Base-by-base conservation (phyloP, 2,797 vertebrate genomes). In the Enteromius radiatus region DNA sequence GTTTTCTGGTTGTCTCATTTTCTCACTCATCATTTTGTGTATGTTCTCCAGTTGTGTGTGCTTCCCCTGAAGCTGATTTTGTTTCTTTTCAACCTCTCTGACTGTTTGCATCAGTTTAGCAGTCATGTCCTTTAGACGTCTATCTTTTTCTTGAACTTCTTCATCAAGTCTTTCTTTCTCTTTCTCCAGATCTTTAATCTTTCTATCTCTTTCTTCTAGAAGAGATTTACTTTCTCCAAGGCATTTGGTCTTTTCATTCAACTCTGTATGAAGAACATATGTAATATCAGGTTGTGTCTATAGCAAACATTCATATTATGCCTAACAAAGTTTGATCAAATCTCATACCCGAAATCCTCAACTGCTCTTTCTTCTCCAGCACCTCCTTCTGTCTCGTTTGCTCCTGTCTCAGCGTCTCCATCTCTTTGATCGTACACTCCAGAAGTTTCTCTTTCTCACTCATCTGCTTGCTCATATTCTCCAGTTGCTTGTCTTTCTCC, bases 111-210 rank as follows among this genome's bases (percentile, higher is more conserved):
- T 33, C 6, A 83, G 36, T 68, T 77, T 33, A 31, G 5, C 15
- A 36, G 69, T 45, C 2, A 33, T 38, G 8, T 80, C 36, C 26
- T 61, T 65, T 21, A 74, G 17, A 68, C 41, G 41, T 78, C 3
- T 67, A 26, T 78, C 54, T 36, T 76, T 84, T 17, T 84, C 68
- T 56, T 85, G 36, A 49, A 76, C 65, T 10, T 78, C 80, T 67
- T 47, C 1, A 52, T 76, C 14, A 1, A 56, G 56, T 36, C 31
- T 43, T 6, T 74, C 33, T 31, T 74, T 52, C 21, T 74, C 47
- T 33, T n/a, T 43, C 54, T 80, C 76, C 36, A 65, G 38, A 49
- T 31, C 41, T 33, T 78, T 80, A 54, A 73, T 26, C 70, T 47
- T 71, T 68, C 15, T 9, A 21, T 69, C 28, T 67, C 33, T 76